Evolutionary conservation across 2,113 vertebrate species (phyloP).

Genomic region (Sylvietta virens): DNA sequence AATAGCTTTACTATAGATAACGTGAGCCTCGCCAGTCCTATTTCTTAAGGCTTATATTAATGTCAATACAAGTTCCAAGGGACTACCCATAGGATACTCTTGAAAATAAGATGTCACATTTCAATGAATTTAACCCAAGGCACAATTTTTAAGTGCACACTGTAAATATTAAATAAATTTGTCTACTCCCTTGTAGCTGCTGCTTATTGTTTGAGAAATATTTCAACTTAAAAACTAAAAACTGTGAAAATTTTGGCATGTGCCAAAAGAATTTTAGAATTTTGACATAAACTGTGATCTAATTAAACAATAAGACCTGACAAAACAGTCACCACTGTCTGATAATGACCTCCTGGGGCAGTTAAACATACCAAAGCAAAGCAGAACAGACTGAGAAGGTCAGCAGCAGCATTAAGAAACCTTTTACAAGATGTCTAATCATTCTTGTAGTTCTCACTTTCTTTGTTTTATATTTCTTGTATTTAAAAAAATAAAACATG

Average conservation of each 20-base stretch:
- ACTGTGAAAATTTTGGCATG: constrained; percentile 76
- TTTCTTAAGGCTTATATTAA: constrained; percentile 68
- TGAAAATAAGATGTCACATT: constrained; percentile 68
- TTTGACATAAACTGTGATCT: constrained; percentile 74
- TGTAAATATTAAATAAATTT: constrained; percentile 73
- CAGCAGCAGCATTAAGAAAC: constrained; percentile 51
- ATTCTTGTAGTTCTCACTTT: constrained; percentile 5
- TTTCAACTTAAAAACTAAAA: constrained; percentile 68
- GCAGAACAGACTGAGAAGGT: constrained; percentile 71
- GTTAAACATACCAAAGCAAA: constrained; percentile 68
- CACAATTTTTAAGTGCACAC: constrained; percentile 53
- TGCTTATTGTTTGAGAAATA: constrained; percentile 69
- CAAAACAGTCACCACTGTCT: constrained; percentile 73
- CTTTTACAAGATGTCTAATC: neutral
- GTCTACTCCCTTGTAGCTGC: constrained; percentile 53
- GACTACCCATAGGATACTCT: constrained; percentile 60
- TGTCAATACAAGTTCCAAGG: constrained; percentile 64
- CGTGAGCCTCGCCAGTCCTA: constrained; percentile 36
- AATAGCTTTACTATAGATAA: constrained; percentile 44
- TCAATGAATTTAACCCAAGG: constrained; percentile 68
- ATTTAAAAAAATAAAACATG: neutral
- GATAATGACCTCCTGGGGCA: constrained; percentile 75
- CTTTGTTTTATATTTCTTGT: neutral
- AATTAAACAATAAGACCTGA: constrained; percentile 81
- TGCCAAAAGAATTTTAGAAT: constrained; percentile 77